phyloP scores from a whole-genome alignment of 2,888 invertebrate species.

The Caenorhabditis becei region DNA sequence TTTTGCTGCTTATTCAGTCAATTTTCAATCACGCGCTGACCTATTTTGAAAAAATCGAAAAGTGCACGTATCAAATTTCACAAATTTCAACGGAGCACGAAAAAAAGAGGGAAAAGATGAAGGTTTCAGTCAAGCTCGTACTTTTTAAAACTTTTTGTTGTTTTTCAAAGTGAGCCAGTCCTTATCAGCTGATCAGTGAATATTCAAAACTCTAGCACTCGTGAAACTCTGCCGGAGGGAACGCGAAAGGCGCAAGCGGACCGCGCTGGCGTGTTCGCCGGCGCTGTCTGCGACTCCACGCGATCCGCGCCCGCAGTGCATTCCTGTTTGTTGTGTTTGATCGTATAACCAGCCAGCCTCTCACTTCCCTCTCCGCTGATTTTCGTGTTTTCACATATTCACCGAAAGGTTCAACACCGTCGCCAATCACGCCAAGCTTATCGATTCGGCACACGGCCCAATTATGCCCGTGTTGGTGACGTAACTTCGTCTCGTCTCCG shows the following conservation, averaged over 20 bases:
- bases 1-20: no score
- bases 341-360: constrained; percentile 30
- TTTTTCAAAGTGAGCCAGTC: no score
- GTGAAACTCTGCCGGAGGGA: not conserved
- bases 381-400: constrained; percentile 25
- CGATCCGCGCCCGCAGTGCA: constrained; percentile 23
- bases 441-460: constrained; percentile 8
- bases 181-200: not conserved
- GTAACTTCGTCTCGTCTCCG: not conserved
- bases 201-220: not conserved
- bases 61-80: no score
- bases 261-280: constrained; percentile 38
- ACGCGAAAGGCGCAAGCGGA: constrained; percentile 26
- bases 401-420: not conserved
- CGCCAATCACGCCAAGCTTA: not conserved
- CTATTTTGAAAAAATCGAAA: no score
- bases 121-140: no score
- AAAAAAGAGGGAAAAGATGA: no score
- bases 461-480: constrained; percentile 3
- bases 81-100: not conserved
- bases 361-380: constrained; percentile 19
- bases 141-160: no score
- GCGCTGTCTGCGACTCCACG: constrained; percentile 43
- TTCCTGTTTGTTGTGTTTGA: constrained; percentile 54
- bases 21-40: no score